Evolutionary conservation across 2,888 invertebrate species (phyloP), one percentile per base, ranked within the genome.

Genomic region (Brenthis ino): DNA sequence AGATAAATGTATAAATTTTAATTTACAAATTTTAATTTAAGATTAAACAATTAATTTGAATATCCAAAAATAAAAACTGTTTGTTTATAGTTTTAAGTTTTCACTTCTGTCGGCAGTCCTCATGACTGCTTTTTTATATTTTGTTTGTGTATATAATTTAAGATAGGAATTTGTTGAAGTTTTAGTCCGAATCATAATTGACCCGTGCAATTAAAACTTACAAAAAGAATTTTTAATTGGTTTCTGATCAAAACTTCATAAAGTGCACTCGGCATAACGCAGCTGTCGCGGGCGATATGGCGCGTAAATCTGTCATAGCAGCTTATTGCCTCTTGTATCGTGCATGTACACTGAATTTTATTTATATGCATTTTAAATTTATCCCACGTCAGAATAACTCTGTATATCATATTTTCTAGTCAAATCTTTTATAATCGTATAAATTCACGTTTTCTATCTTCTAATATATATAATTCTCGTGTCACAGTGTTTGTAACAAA

Each of bases 161-260:
- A 28, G 5, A 28, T 28, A 5, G 28, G 28, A 28, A 28, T 3
- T 28, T 28, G 28, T 28, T 28, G 28, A 28, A 28, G 28, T 0
- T 28, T 28, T 28, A 28, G 28, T 28, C 28, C 4, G 3, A 28
- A 28, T 28, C 28, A 28, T 16, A 8, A n/a, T 60, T 50, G 3
- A 50, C 16, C 24, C 1, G 8, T 6, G 16, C 33, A 1, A 16
- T 60, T 60, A 50, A 60, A 60, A 14, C 50, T 20, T 43, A 53
- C 33, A 57, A 51, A 61, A 57, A 24, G 24, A 57, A 60, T 65
- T 61, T 70, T 75, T 77, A 79, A 80, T 79, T 79, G 80, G 73
- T 78, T 78, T 77, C 73, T 77, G 78, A 81, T 82, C 79, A 80
- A 82, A 81, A 74, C 75, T 75, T 77, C 78, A 76, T 82, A 80